phyloP scores from a whole-genome alignment of 2,888 invertebrate genomes.

The Agrotis ipsilon region DNA sequence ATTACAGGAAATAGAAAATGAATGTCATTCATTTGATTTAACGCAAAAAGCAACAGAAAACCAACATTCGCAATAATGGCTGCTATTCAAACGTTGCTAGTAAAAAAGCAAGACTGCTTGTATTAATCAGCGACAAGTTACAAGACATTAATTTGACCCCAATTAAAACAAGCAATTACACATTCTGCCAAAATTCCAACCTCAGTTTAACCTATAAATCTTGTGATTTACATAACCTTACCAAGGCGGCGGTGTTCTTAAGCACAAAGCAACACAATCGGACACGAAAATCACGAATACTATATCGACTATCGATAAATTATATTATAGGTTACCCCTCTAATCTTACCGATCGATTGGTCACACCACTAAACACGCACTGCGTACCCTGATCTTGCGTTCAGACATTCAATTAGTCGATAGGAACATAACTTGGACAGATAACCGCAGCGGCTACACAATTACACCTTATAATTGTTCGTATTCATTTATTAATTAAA shows the following conservation, averaged over 20 bases:
- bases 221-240: conserved; percentile 16
- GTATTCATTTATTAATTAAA: conserved; percentile 66
- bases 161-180: neutral
- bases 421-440: conserved; percentile 59
- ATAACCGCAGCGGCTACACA: conserved; percentile 60
- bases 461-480: conserved; percentile 68
- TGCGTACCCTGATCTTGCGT: conserved; percentile 57
- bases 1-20: neutral
- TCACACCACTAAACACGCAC: conserved; percentile 57
- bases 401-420: conserved; percentile 65
- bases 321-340: conserved; percentile 42
- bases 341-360: conserved; percentile 56
- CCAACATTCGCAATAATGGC: too few species aligned
- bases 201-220: conserved; percentile 26
- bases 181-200: conserved; percentile 22
- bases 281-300: conserved; percentile 31
- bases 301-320: conserved; percentile 53
- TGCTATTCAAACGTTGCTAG: neutral
- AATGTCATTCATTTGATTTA: neutral
- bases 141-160: neutral
- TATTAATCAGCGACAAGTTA: neutral
- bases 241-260: conserved; percentile 22
- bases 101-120: neutral
- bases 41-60: neutral
- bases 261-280: conserved; percentile 44